Conservation (phyloP, 1,140 invertebrate genomes). For the Eurosta solidaginis region DNA sequence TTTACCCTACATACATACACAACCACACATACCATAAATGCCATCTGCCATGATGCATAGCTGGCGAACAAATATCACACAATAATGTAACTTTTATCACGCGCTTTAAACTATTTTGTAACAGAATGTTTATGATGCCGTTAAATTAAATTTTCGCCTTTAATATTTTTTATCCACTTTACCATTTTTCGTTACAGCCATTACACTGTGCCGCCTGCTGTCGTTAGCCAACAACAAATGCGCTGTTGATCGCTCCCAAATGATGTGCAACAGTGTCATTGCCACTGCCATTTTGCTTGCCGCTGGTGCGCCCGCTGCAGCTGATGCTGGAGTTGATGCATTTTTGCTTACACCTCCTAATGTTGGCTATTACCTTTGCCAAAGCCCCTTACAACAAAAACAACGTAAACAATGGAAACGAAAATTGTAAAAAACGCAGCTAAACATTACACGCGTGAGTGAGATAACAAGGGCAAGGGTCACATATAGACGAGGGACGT, state of each 20-base stretch:
- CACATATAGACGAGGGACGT: not conserved
- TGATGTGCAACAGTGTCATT: slow-evolving; percentile 25
- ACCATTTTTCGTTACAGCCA: not conserved
- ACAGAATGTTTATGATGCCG: not conserved
- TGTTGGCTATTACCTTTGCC: not conserved
- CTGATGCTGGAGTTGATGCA: not conserved
- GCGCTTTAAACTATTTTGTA: not conserved
- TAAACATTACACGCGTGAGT: not conserved
- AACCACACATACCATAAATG: not conserved
- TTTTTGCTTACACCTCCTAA: not conserved
- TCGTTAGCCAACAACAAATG: not conserved
- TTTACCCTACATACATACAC: not conserved
- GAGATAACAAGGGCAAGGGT: not conserved
- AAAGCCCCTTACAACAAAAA: not conserved
- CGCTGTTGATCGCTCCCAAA: slow-evolving; percentile 21
- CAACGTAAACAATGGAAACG: not conserved
- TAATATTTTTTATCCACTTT: not conserved
- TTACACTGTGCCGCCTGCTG: not conserved
- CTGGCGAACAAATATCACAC: too few relatives aligned
- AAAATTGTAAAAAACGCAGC: not conserved
- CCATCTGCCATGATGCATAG: too few relatives aligned
- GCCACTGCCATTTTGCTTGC: not conserved
- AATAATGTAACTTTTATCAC: not conserved
- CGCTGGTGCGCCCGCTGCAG: not conserved
- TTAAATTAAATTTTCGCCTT: slow-evolving; percentile 16